Conservation (phyloP, 2,888 invertebrate species). For the Congeria kusceri region DNA sequence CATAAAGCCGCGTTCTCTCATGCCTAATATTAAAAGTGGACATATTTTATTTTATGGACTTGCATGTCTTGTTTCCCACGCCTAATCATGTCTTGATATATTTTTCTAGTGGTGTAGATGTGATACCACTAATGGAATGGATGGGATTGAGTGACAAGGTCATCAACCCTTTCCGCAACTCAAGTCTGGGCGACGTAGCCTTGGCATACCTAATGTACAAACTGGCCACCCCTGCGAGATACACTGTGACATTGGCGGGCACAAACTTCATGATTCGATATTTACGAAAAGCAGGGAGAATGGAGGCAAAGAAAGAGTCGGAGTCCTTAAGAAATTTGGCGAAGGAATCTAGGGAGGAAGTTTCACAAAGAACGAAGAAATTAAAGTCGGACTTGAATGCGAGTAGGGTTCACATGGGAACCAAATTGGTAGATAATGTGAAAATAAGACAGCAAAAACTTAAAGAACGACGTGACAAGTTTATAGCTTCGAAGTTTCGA, state of each 20-base stretch:
- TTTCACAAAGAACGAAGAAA: neutral
- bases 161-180: slow-evolving; percentile 90
- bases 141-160: slow-evolving; percentile 92
- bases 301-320: slow-evolving; percentile 92
- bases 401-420: neutral
- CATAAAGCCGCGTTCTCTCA: too few species aligned
- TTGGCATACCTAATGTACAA: slow-evolving; percentile 97
- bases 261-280: slow-evolving; percentile 94
- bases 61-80: too few species aligned
- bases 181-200: slow-evolving; percentile 94
- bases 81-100: neutral
- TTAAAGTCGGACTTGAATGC: slow-evolving; percentile 3
- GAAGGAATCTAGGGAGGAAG: slow-evolving; percentile 73
- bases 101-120: slow-evolving; percentile 94
- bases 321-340: slow-evolving; percentile 75
- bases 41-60: too few species aligned
- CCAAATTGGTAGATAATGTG: neutral
- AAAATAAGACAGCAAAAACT: neutral
- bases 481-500: too few species aligned
- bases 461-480: too few species aligned
- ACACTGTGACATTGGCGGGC: slow-evolving; percentile 95
- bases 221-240: slow-evolving; percentile 94
- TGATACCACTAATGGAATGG: slow-evolving; percentile 91
- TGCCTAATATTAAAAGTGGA: too few species aligned
- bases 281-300: slow-evolving; percentile 91